Evolutionary conservation across 1,140 invertebrate genomes (phyloP), one percentile per base, ranked within the genome.

Genomic region (Drosophila teissieri): DNA sequence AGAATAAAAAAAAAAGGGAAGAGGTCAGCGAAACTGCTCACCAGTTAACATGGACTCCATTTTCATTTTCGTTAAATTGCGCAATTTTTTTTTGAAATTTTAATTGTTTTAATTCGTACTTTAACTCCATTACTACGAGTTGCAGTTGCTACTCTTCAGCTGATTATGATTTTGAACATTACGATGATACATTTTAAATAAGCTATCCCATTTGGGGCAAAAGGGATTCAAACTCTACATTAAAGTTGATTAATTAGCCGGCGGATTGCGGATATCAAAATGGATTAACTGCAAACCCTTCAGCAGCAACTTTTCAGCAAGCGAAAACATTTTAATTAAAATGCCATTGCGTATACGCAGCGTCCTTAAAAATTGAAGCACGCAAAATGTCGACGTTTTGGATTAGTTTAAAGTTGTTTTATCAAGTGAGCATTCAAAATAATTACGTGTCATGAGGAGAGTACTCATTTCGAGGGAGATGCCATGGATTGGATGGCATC

Each of bases 191-290:
- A 51, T 36, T 51, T 36, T 17, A 51, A 51, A 36, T 51, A 12
- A 36, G 48, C 46, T 24, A 31, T 31, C 8, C 24, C 22, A 15
- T 15, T 11, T 5, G n/a, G n/a, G 45, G 4, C 17, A 48, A 48
- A 48, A 48, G 27, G 6, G 2, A 15, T 3, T 0, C 4, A 22
- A 61, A 56, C 58, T 61, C 36, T 31, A 42, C 51, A 67, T 49
- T 73, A 56, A 77, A 81, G 67, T 67, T 72, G 67, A 81, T 81
- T 81, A 81, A 81, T 77, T 81, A 77, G 73, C 78, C 58, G 53
- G 55, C 73, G 73, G 57, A 77, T 73, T 77, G 64, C 49, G 49
- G 58, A 77, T 64, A 51, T 42, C 14, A 73, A 73, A 73, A 63
- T 73, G 61, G 58, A 68, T 68, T 54, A 73, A 63, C 44, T 67